Evolutionary conservation across 2,797 vertebrate species (phyloP).

Genomic region (Taenioides sp.): DNA sequence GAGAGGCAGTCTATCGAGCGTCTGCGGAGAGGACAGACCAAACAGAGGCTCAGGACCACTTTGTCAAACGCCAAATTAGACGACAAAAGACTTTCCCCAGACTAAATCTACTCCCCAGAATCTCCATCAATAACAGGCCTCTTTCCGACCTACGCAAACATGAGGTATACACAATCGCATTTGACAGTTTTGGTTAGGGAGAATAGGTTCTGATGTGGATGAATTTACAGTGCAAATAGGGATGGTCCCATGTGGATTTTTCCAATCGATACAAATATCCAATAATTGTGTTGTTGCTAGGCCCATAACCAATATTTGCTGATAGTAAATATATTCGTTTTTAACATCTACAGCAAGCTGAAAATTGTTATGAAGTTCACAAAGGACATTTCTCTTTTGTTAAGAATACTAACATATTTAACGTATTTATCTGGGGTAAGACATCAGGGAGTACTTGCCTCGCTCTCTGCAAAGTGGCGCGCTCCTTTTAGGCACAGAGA

Average conservation of each 20-base stretch:
- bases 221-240: conserved; percentile 6
- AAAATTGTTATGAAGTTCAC: neutral
- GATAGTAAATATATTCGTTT: neutral
- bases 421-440: neutral
- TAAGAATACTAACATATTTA: neutral
- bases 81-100: conserved; percentile 25
- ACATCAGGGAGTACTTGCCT: conserved; percentile 66
- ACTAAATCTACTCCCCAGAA: conserved; percentile 4
- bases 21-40: conserved; percentile 62
- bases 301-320: neutral
- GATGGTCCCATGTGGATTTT: neutral
- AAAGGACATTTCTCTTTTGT: neutral
- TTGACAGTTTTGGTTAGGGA: conserved; percentile 3
- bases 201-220: conserved; percentile 17
- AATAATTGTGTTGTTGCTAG: neutral
- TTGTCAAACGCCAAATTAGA: conserved; percentile 29
- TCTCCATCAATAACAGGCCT: conserved; percentile 14
- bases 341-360: neutral
- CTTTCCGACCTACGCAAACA: conserved; percentile 11
- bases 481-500: conserved; percentile 86
- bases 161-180: conserved; percentile 5
- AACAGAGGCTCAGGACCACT: conserved; percentile 21
- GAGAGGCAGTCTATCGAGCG: conserved; percentile 82
- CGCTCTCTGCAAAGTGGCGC: conserved; percentile 84
- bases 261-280: neutral